phyloP scores from a whole-genome alignment of 2,888 invertebrate genomes.

The Ctena decussata region DNA sequence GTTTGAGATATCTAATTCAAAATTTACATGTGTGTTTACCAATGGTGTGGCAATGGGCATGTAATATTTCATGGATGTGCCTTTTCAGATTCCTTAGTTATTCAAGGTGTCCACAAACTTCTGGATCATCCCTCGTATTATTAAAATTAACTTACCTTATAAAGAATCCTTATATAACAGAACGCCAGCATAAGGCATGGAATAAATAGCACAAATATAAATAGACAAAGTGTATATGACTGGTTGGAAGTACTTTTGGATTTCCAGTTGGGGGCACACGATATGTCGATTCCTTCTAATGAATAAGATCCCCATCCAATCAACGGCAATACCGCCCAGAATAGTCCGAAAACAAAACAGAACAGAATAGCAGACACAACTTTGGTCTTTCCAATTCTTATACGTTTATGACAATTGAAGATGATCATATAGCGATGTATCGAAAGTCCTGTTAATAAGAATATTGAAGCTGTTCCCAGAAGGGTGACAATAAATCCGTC shows the following conservation, averaged over 20 bases:
- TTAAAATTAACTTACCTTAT: slow-evolving; percentile 29
- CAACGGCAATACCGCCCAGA: slow-evolving; percentile 43
- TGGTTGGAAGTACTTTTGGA: slow-evolving; percentile 8
- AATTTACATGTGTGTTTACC: no score
- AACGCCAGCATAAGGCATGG: slow-evolving; percentile 33
- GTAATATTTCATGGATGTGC: no score
- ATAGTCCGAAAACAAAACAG: slow-evolving; percentile 37
- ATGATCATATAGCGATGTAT: slow-evolving; percentile 48
- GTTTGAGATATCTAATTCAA: no score
- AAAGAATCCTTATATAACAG: slow-evolving; percentile 40
- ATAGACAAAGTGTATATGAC: slow-evolving; percentile 37
- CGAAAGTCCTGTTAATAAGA: slow-evolving; percentile 38
- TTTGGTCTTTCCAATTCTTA: neutral
- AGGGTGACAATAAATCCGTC: slow-evolving; percentile 55
- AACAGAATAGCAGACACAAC: neutral
- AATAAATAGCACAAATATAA: slow-evolving; percentile 35
- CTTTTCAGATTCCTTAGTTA: no score
- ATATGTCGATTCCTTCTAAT: slow-evolving; percentile 39
- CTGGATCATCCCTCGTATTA: no score
- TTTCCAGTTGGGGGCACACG: slow-evolving; percentile 55
- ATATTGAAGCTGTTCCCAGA: slow-evolving; percentile 46
- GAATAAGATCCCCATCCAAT: slow-evolving; percentile 46
- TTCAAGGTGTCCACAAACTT: no score
- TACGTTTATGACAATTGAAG: neutral
- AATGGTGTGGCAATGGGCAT: no score